Percentiles rank a stretch among this genome's conserved stretches.
These are phyloP conservation scores for Rotaria macrura DNA, from an alignment of 2,888 invertebrate species.

Conservation along the genomic window DNA sequence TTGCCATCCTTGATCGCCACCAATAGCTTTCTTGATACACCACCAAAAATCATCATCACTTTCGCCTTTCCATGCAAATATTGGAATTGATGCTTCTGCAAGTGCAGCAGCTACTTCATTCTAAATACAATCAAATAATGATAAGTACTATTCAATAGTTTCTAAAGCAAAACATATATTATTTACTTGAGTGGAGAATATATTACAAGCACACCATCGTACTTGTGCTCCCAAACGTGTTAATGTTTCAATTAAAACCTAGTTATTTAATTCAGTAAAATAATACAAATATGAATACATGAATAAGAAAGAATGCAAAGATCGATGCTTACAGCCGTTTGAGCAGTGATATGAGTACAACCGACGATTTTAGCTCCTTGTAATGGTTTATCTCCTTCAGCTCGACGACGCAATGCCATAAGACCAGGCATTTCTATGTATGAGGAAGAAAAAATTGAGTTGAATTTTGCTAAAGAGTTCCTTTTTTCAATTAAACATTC, in stretches of 20 bases:
- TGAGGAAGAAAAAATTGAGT: too few species aligned
- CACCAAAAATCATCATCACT: constrained; percentile 98
- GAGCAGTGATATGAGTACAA: constrained; percentile 95
- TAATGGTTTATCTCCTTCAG: constrained; percentile 77
- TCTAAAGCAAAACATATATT: too few species aligned
- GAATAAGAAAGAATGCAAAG: too few species aligned
- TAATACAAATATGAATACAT: too few species aligned
- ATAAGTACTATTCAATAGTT: too few species aligned
- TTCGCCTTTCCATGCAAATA: constrained; percentile 93
- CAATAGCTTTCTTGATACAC: constrained; percentile 87
- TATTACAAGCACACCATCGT: constrained; percentile 92
- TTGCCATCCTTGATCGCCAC: constrained; percentile 67
- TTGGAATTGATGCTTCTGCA: constrained; percentile 72
- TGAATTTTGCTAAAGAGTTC: too few species aligned
- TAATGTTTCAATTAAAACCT: constrained; percentile 71
- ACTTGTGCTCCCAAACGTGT: constrained; percentile 75
- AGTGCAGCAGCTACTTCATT: constrained; percentile 92
- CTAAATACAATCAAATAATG: constrained; percentile 56
- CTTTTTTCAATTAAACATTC: background rate
- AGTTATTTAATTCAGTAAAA: constrained; percentile 17
- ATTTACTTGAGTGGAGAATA: constrained; percentile 70
- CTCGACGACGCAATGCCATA: constrained; percentile 79
- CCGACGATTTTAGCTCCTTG: constrained; percentile 91
- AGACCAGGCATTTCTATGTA: constrained; percentile 89
- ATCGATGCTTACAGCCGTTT: constrained; percentile 67